Evolutionary conservation across 2,888 invertebrate species (phyloP), one percentile per base, ranked within the genome.

Genomic region (Platypus cylindrus): DNA sequence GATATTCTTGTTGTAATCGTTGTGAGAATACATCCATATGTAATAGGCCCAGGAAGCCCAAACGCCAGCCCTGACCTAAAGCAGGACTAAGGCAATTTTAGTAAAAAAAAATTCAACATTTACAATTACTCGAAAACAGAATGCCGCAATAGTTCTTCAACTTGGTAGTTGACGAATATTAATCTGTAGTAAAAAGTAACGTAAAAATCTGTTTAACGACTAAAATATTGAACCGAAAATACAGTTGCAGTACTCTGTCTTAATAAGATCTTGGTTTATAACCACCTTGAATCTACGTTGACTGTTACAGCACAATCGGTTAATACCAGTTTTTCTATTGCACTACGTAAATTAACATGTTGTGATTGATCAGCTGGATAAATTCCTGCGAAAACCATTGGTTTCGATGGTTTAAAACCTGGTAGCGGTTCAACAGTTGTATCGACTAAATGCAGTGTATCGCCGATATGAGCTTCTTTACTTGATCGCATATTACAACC

Each of bases 301-400:
- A 90, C 68, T n/a, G 76, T 71, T 3, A 97, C 94, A 38, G 87
- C 91, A 4, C 87, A 82, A 63, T 98, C 97, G 62, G 94, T 98
- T 24, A 98, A 66, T n/a, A 78, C 72, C 28, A 98, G 67, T 61
- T 90, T 90, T 42, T 90, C 89, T 34, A 98, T 79, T 8, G 97
- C 87, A 52, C 68, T 73, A 48, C 79, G 69, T 11, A 94, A 65
- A 34, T 68, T 66, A 1, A 71, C 55, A 54, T 82, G 80, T 53
- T 91, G 82, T 0, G 87, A 82, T 54, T 91, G 89, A 59, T 94
- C 90, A 30, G 81, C 68, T 0, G 97, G 95, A 63, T 84, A 98
- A 37, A 93, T 69, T 1, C 90, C 90, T 39, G 89, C 85, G 65
- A 75, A 90, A 5, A 86, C 85, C 73, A 87, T 82, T 0, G 87